Conservation (phyloP, 2,888 invertebrate genomes). For the Dynastes tityus region DNA sequence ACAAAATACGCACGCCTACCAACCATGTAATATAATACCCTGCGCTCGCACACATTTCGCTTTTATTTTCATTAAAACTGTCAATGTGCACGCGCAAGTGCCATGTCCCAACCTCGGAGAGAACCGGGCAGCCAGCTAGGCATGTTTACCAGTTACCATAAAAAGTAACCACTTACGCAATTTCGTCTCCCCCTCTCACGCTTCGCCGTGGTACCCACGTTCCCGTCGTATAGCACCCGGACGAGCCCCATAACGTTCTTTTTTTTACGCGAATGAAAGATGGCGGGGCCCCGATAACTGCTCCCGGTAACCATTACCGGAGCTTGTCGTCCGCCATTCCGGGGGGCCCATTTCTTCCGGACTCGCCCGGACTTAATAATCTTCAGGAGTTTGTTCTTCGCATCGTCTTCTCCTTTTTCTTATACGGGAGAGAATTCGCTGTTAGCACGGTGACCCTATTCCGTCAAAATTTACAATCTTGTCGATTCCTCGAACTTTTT, state of each 20-base stretch:
- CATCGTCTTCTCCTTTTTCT: slow-evolving; percentile 25
- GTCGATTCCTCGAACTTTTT: slow-evolving; percentile 27
- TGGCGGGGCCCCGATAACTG: slow-evolving; percentile 61
- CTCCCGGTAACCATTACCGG: slow-evolving; percentile 63
- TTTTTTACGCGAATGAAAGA: slow-evolving; percentile 64
- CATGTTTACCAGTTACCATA: slow-evolving; percentile 65
- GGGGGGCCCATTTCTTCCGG: slow-evolving; percentile 58
- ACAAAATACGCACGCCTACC: too few relatives aligned
- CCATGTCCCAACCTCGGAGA: neutral
- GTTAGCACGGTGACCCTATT: slow-evolving; percentile 41
- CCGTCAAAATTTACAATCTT: slow-evolving; percentile 42
- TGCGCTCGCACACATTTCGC: neutral
- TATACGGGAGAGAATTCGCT: neutral
- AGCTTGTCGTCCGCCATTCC: slow-evolving; percentile 60
- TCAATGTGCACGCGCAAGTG: slow-evolving; percentile 20
- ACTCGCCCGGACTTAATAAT: slow-evolving; percentile 58
- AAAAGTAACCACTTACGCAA: slow-evolving; percentile 67
- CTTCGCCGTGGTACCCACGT: neutral
- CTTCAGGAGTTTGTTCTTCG: slow-evolving; percentile 49
- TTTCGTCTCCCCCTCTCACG: slow-evolving; percentile 56
- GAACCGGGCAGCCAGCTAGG: neutral
- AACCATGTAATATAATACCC: too few relatives aligned
- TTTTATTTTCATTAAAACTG: slow-evolving; percentile 34
- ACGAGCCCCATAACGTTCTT: slow-evolving; percentile 61
- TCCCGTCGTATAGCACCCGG: neutral